A percentile compares a stretch with the other conserved stretches of the same genome.
These are phyloP conservation scores for Cryptotis parvus DNA, from an alignment of 2,113 vertebrate genomes.

Conservation along the genomic window DNA sequence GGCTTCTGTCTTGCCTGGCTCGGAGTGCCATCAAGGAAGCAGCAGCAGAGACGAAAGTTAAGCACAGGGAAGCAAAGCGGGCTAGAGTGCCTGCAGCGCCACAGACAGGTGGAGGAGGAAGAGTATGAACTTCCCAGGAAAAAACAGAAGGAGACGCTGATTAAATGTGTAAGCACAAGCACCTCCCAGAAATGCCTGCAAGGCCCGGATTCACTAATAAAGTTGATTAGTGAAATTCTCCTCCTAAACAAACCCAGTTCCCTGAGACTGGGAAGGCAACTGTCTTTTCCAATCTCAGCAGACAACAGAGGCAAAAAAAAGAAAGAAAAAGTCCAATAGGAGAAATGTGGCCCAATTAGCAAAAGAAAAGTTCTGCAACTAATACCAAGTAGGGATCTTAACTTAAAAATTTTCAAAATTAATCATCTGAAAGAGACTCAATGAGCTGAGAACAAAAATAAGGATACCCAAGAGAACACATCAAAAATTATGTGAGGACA, in stretches of 20 bases:
- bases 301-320: background rate
- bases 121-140: background rate
- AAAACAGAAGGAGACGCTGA: background rate
- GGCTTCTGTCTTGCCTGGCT: background rate
- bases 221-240: background rate
- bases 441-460: too few species aligned
- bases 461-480: too few species aligned
- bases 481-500: too few species aligned
- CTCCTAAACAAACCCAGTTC: background rate
- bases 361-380: too few species aligned
- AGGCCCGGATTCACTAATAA: background rate
- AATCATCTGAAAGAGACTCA: too few species aligned
- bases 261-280: background rate
- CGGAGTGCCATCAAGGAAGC: background rate
- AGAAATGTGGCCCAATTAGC: background rate
- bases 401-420: too few species aligned
- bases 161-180: background rate
- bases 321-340: background rate
- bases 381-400: too few species aligned
- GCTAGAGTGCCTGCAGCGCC: background rate
- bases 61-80: background rate
- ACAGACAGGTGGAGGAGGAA: background rate
- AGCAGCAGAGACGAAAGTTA: background rate
- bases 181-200: background rate
- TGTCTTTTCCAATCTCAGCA: background rate